These are phyloP conservation scores for Sinocyclocheilus grahami DNA, from an alignment of 2,113 vertebrate genomes.

Conservation along the genomic window DNA sequence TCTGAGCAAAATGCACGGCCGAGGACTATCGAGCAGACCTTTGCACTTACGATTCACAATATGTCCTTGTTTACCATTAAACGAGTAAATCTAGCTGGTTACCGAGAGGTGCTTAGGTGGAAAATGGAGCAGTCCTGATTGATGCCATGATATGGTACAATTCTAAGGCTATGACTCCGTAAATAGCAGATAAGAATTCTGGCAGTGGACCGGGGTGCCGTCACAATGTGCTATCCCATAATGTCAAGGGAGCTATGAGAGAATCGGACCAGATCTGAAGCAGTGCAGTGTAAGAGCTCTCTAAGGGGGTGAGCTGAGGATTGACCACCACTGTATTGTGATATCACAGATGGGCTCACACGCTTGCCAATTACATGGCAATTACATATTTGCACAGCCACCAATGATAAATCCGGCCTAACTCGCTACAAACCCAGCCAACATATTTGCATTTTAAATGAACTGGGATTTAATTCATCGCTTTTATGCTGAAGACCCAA, in stretches of 20 bases:
- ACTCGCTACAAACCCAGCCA: conserved; percentile 4
- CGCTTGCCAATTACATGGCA: conserved; percentile 21
- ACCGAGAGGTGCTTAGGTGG: conserved; percentile 29
- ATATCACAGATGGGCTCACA: conserved; percentile 28
- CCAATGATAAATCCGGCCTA: conserved; percentile 28
- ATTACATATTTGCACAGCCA: conserved; percentile 37
- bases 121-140: conserved; percentile 16
- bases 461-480: conserved; percentile 10
- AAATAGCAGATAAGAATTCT: conserved; percentile 39
- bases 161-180: conserved; percentile 41
- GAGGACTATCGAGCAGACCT: conserved; percentile 38
- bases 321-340: conserved; percentile 28
- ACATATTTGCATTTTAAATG: conserved; percentile 38
- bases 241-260: conserved; percentile 36
- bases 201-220: conserved; percentile 43
- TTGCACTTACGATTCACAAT: conserved; percentile 37
- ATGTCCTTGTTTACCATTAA: conserved; percentile 51
- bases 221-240: conserved; percentile 36
- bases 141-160: conserved; percentile 28
- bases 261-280: conserved; percentile 48
- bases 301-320: neutral
- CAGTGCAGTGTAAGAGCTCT: conserved; percentile 8
- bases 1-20: conserved; percentile 32
- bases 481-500: neutral
- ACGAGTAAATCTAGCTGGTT: conserved; percentile 48